phyloP scores from a whole-genome alignment of 92 coral and sea anemone species.

The Phenganax marumi region DNA sequence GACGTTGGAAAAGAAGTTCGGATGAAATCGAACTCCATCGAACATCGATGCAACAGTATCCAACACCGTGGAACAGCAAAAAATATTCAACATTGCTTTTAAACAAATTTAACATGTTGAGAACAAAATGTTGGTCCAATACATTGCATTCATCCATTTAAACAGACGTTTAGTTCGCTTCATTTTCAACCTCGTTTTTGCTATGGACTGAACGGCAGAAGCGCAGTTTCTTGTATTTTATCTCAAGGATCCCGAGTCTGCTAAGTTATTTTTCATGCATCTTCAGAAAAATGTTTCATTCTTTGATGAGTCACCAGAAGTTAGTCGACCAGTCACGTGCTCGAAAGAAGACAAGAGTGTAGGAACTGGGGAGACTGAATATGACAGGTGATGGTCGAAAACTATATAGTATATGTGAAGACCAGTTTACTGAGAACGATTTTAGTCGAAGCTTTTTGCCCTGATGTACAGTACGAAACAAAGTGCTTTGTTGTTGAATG shows the following conservation, averaged over 20 bases:
- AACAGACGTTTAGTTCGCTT: not conserved
- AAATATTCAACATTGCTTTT: not conserved
- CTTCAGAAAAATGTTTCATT: slow-evolving; percentile 36
- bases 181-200: not conserved
- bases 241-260: not conserved
- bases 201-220: not conserved
- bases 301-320: slow-evolving; percentile 37
- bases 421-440: too few species aligned
- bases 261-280: not conserved
- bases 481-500: too few species aligned
- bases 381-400: slow-evolving; percentile 61
- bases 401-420: too few species aligned
- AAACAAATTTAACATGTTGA: not conserved
- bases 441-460: too few species aligned
- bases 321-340: slow-evolving; percentile 47
- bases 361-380: slow-evolving; percentile 90
- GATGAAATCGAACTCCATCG: too few species aligned
- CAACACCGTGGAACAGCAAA: too few species aligned
- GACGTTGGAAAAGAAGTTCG: too few species aligned
- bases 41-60: too few species aligned
- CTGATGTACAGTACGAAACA: too few species aligned
- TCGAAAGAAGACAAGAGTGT: slow-evolving; percentile 69
- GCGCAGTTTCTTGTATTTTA: not conserved
- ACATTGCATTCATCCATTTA: too few species aligned
- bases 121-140: too few species aligned